These are phyloP conservation scores for Chloroceryle aenea DNA, from an alignment of 2,113 vertebrate genomes.

Conservation along the genomic window DNA sequence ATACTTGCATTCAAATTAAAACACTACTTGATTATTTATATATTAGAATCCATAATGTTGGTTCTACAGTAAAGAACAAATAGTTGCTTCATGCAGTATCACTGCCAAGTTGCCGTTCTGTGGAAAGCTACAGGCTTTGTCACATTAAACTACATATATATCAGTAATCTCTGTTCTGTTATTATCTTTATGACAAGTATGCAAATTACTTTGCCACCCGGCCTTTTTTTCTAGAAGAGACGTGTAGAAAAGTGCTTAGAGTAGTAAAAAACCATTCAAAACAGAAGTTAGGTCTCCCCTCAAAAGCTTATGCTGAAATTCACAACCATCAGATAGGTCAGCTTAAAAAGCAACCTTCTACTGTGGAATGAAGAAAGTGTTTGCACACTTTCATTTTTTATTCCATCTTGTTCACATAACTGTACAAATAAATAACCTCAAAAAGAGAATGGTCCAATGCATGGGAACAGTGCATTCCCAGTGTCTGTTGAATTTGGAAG, in stretches of 20 bases:
- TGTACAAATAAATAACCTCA: background rate
- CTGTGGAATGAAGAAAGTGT: background rate
- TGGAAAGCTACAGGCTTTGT: background rate
- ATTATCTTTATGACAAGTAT: background rate
- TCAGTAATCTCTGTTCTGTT: background rate
- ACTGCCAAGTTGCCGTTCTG: background rate
- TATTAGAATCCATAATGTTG: background rate
- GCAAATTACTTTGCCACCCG: background rate
- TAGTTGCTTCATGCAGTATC: background rate
- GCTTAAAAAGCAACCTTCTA: background rate
- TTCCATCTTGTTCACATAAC: background rate
- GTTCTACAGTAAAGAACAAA: background rate
- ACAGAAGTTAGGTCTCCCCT: background rate
- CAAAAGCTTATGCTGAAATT: background rate
- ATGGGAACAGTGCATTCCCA: background rate
- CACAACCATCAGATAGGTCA: background rate
- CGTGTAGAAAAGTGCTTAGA: background rate
- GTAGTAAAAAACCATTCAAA: background rate
- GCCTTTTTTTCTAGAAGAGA: background rate
- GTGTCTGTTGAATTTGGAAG: background rate
- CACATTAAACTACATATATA: background rate
- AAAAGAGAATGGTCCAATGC: rapidly evolving
- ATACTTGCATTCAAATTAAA: background rate
- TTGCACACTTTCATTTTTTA: background rate
- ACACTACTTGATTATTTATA: background rate